These are phyloP conservation scores for Centropristis striata DNA, from an alignment of 2,113 vertebrate species.

Conservation along the genomic window DNA sequence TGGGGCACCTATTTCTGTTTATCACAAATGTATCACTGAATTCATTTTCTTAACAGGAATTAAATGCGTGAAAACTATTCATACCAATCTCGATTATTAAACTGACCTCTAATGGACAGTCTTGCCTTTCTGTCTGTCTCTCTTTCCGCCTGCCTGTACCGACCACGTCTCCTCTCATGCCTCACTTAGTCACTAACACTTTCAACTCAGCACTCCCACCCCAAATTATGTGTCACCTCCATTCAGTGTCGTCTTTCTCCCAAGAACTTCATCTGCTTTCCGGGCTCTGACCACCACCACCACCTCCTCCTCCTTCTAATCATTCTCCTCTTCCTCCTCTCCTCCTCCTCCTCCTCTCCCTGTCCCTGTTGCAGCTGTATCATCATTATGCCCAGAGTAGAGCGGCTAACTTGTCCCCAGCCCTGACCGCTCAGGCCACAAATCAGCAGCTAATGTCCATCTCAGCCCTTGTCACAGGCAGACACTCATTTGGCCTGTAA, in stretches of 20 bases:
- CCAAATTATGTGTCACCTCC: conserved; percentile 81
- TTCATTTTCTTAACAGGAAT: conserved; percentile 4
- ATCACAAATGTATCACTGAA: background rate
- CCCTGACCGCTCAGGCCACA: conserved; percentile 78
- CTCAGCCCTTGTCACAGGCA: conserved; percentile 76
- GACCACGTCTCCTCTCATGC: conserved; percentile 73
- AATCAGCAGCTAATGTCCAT: conserved; percentile 83
- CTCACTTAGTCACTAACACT: conserved; percentile 81
- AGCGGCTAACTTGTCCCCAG: conserved; percentile 70
- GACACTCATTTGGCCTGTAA: conserved; percentile 78
- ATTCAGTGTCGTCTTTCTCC: conserved; percentile 71
- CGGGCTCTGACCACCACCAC: conserved; percentile 61
- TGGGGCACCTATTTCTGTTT: background rate
- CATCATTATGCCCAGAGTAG: conserved; percentile 75
- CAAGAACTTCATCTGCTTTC: conserved; percentile 73
- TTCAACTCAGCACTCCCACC: conserved; percentile 80
- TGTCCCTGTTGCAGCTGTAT: conserved; percentile 62
- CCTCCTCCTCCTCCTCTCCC: conserved; percentile 27
- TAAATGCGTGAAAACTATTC: conserved; percentile 14
- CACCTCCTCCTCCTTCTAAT: conserved; percentile 41
- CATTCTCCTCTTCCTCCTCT: conserved; percentile 49
- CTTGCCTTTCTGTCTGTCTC: conserved; percentile 35
- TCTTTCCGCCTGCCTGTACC: conserved; percentile 39
- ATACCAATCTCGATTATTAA: conserved; percentile 27
- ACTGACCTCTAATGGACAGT: conserved; percentile 51